Evolutionary conservation across 2,113 vertebrate genomes (phyloP), one percentile per base, ranked within the genome.

Genomic region (Psettodes erumei): DNA sequence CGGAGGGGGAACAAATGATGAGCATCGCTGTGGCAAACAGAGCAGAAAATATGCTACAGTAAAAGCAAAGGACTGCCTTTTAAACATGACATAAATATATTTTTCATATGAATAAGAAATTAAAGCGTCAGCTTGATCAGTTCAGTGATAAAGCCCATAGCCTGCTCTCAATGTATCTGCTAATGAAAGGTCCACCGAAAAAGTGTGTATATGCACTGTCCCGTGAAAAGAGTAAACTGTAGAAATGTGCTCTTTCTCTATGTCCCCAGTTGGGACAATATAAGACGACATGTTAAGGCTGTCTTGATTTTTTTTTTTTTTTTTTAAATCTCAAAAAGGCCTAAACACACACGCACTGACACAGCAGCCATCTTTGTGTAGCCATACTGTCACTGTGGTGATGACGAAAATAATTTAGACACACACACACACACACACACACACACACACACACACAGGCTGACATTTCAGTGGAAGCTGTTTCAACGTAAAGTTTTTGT

Each of bases 291-390:
- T 1, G 35, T 13, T 13, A 43, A 37, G 18, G 4, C 0, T 77
- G 54, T 59, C 27, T 40, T 48, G 30, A 77, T 67, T 75, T 65
- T 65, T 77, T 65, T 71, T 40, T n/a, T n/a, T n/a, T n/a, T n/a
- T n/a, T n/a, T n/a, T n/a, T n/a, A n/a, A n/a, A n/a, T n/a, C n/a
- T n/a, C n/a, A n/a, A n/a, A 77, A 74, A 48, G 58, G 35, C 28
- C n/a, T 12, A 23, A n/a, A 77, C 51, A 48, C 59, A 33, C 47
- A 56, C 9, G 68, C 65, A 69, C 42, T 32, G 50, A 59, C 47
- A 38, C 48, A 75, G 77, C 81, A 85, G 83, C 77, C 84, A 86
- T 81, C 71, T 86, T 83, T 84, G 69, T 47, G n/a, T 8, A 35
- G 54, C 30, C 30, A n/a, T 35, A 15, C 54, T 66, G 42, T 48